phyloP scores from a whole-genome alignment of 2,888 invertebrate species.

The Phrixothrix hirtus region DNA sequence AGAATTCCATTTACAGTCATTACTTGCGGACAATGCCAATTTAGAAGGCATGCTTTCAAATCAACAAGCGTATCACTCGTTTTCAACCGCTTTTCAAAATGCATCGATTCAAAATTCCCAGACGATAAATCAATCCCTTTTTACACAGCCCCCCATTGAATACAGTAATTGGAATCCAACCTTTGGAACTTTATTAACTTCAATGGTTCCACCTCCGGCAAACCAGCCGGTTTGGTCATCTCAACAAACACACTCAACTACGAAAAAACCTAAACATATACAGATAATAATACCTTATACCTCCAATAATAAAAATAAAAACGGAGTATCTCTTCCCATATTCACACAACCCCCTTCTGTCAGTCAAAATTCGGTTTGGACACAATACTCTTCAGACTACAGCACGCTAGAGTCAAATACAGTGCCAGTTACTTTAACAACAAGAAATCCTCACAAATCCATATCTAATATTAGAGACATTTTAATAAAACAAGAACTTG shows the following conservation, averaged over 20 bases:
- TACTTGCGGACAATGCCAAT: not conserved
- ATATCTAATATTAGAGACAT: conserved; percentile 60
- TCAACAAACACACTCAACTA: conserved; percentile 36
- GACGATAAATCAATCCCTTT: conserved; percentile 1
- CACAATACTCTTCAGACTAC: conserved; percentile 57
- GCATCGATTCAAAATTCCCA: not conserved
- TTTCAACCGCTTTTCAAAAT: not conserved
- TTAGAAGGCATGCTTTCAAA: too few relatives aligned
- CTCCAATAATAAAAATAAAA: conserved; percentile 55
- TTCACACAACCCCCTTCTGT: conserved; percentile 45
- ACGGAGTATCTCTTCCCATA: not conserved
- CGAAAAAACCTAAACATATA: conserved; percentile 65
- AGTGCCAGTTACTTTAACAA: conserved; percentile 50
- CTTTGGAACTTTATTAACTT: conserved; percentile 35
- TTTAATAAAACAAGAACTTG: conserved; percentile 43
- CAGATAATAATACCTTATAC: conserved; percentile 85
- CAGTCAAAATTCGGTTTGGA: conserved; percentile 46
- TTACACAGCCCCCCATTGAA: conserved; percentile 37
- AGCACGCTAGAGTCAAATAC: conserved; percentile 59
- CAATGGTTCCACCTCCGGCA: conserved; percentile 44
- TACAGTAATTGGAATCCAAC: conserved; percentile 43
- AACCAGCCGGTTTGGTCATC: conserved; percentile 44
- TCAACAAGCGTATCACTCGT: too few relatives aligned
- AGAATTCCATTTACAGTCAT: not conserved
- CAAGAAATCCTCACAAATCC: conserved; percentile 41